phyloP scores from a whole-genome alignment of 2,888 invertebrate genomes.

The Philopedon plagiatum region DNA sequence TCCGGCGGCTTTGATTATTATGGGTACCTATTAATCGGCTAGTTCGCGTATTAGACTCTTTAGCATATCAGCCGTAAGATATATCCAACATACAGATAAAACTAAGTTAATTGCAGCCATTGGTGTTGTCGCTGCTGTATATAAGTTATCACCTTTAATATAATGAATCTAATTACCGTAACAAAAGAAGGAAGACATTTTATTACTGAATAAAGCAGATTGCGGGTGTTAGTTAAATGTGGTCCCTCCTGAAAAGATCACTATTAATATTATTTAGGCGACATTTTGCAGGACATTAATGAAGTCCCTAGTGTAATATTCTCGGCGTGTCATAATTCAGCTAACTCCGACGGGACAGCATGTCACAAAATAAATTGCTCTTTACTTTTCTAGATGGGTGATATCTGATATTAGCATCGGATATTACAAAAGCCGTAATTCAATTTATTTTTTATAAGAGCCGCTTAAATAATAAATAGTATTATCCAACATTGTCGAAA shows the following conservation, averaged over 20 bases:
- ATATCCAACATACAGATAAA: too few relatives aligned
- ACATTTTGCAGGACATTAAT: conserved; percentile 70
- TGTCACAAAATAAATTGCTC: conserved; percentile 66
- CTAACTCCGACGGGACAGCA: conserved; percentile 60
- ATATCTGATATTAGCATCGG: conserved; percentile 57
- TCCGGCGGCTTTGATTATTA: too few relatives aligned
- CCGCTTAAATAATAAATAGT: not conserved
- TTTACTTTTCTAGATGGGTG: conserved; percentile 53
- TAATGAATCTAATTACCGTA: conserved; percentile 45
- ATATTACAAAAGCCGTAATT: conserved; percentile 55
- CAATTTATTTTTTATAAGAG: conserved; percentile 42
- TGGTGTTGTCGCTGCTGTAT: too few relatives aligned
- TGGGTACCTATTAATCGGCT: too few relatives aligned
- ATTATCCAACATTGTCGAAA: too few relatives aligned
- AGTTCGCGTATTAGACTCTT: too few relatives aligned
- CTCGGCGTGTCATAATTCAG: conserved; percentile 69
- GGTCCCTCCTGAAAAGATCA: conserved; percentile 62
- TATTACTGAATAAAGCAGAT: conserved; percentile 52
- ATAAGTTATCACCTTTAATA: too few relatives aligned
- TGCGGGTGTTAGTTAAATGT: conserved; percentile 46
- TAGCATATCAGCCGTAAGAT: too few relatives aligned
- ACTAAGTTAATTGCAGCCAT: too few relatives aligned
- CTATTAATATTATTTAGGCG: conserved; percentile 70
- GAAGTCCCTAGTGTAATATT: conserved; percentile 70
- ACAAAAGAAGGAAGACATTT: conserved; percentile 43